A percentile compares a stretch with the other conserved stretches of the same genome.
These are phyloP conservation scores for Tokudaia muenninki DNA, from an alignment of 2,797 vertebrate species.

Conservation along the genomic window DNA sequence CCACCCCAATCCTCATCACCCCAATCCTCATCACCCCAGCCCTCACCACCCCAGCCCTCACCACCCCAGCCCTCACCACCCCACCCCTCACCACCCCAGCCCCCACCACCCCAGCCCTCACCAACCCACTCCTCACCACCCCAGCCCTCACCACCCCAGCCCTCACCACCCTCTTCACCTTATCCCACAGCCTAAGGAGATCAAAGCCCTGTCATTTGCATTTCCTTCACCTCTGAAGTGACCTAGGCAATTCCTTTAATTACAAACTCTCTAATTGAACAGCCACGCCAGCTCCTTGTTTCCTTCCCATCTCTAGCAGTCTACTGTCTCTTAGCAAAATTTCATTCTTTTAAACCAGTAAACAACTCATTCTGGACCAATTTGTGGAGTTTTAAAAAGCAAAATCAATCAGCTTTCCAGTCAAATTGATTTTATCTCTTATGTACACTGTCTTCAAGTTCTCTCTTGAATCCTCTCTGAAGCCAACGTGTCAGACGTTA, in stretches of 20 bases:
- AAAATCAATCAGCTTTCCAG: constrained; percentile 46
- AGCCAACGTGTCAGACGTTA: background rate
- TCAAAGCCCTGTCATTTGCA: constrained; percentile 53
- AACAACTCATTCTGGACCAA: constrained; percentile 53
- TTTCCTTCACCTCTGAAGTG: constrained; percentile 55
- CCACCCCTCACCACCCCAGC: background rate
- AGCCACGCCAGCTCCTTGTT: constrained; percentile 55
- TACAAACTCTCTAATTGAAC: constrained; percentile 66
- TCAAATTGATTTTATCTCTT: constrained; percentile 64
- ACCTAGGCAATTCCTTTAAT: too few relatives aligned
- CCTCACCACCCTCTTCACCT: background rate
- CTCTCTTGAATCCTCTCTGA: background rate
- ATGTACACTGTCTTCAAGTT: constrained; percentile 35
- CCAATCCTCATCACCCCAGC: background rate
- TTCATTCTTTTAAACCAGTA: constrained; percentile 42
- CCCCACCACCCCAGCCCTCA: background rate
- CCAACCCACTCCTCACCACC: background rate
- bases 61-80: background rate
- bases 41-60: background rate
- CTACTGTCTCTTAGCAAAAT: constrained; percentile 53
- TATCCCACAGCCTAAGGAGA: constrained; percentile 32
- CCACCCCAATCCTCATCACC: background rate
- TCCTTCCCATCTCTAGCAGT: constrained; percentile 27
- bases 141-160: background rate
- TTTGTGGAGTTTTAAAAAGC: constrained; percentile 38